Evolutionary conservation across 2,888 invertebrate genomes (phyloP), one percentile per base, ranked within the genome.

Genomic region (Chymomyza caudatula): DNA sequence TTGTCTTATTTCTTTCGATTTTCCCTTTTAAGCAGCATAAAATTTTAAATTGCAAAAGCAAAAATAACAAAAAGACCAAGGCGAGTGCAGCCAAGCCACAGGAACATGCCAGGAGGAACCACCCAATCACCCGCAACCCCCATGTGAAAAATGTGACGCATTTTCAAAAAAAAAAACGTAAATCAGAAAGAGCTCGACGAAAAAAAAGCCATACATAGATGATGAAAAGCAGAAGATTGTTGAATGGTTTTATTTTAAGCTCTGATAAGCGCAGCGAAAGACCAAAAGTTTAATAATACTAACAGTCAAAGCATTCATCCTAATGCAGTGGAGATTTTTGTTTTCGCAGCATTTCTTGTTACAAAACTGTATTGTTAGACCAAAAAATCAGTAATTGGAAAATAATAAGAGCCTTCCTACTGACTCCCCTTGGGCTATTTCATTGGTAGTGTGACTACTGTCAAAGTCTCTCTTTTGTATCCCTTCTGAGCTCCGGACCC

Each of bases 171-270:
- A 25, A 42, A 58, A 56, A 47, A 60, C 51, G 44, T 44, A 49
- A 64, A 55, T 58, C 42, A 51, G 42, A 44, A n/a, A 52, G 43
- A 53, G 60, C 63, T 62, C 68, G 65, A 67, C 68, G 65, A 67
- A 72, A 60, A 77, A 70, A 73, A 77, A 69, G 61, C 64, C 60
- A 67, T 63, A 66, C 60, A 67, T 63, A 66, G 19, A 29, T 20
- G 22, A 64, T 55, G 43, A 60, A 52, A 68, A 63, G 55, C 53
- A 61, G 11, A 53, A 23, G 63, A 42, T 42, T n/a, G 63, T 44
- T 49, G 51, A 42, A 29, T 19, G 15, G 6, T 51, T 51, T 8
- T 37, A 37, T 37, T 37, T 37, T 37, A 37, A 37, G 29, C 11
- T 37, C 29, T 37, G 43, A 59, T 47, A 65, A 55, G 57, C 42